Base-by-base conservation (phyloP, 2,113 vertebrate species). In the Thomomys bottae region DNA sequence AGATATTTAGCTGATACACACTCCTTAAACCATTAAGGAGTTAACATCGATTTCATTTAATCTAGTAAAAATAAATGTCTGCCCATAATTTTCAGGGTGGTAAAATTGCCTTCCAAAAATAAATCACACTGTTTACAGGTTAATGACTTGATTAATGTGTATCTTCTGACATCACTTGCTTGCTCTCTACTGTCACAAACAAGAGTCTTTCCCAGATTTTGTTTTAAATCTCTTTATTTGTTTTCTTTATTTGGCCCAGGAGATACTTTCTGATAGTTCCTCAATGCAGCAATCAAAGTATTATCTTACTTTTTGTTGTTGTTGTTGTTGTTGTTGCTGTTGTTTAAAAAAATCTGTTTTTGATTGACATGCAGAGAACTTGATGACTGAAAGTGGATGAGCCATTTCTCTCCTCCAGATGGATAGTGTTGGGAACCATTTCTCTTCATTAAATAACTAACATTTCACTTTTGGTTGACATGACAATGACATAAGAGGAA, bases 381-480 rank as follows among this genome's bases (percentile, higher is more conserved):
- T 85, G 93, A 96, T 94, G 81, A 94, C 28, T 84, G 77, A 97
- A 97, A 94, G 2, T 72, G 38, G 88, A 80, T 87, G 83, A 94
- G 45, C 42, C 91, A 80, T 95, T 96, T 97, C 96, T 95, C 42
- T 32, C 88, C 89, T 97, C 92, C 95, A 97, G 82, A 93, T 96
- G 92, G 89, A 64, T 57, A 96, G 88, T 82, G 34, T 77, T 96
- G 89, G 75, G 88, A 97, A 97, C 97, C 96, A 96, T 96, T 97
- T 96, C 94, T 96, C 93, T 93, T 97, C 90, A 96, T 97, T 97
- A 97, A 96, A 67, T 90, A 90, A 95, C 96, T 96, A 96, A 71
- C 21, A 92, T 87, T 79, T 92, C 93, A 94, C 66, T 82, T 97
- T 96, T 75, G 2, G 80, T 95, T 97, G 84, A 87, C 86, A 89